Percentiles rank a stretch among this genome's conserved stretches.
Conservation (phyloP, 2,113 vertebrate species). For the Sialia sialis region DNA sequence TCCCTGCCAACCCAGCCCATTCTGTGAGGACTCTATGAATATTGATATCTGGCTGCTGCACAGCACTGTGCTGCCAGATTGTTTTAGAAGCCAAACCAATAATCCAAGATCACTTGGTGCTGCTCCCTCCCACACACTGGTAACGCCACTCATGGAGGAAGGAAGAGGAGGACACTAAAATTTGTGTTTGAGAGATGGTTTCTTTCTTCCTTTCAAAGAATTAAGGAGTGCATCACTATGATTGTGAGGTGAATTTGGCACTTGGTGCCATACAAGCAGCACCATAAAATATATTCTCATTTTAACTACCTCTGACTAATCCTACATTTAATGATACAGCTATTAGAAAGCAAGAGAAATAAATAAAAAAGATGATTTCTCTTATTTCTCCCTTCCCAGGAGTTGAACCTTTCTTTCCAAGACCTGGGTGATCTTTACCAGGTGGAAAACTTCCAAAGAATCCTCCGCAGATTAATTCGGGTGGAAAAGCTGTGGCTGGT, state of each 20-base stretch:
- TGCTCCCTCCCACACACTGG: neutral
- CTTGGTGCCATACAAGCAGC: neutral
- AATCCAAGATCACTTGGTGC: fast-evolving
- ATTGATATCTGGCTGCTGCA: neutral
- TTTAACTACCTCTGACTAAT: neutral
- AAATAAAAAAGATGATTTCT: neutral
- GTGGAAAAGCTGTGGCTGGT: slow-evolving; percentile 90
- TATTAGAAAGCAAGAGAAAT: neutral
- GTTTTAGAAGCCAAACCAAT: neutral
- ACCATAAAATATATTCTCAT: neutral
- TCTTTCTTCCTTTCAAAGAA: neutral
- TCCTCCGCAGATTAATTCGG: slow-evolving; percentile 86
- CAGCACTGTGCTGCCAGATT: neutral
- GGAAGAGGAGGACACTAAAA: neutral
- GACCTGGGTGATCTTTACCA: slow-evolving; percentile 89
- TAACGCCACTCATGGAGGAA: neutral
- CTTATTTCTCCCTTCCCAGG: slow-evolving; percentile 66
- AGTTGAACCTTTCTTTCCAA: slow-evolving; percentile 93
- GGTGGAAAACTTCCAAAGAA: slow-evolving; percentile 84
- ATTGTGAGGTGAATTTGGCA: neutral
- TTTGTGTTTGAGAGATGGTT: neutral
- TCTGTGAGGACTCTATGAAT: neutral
- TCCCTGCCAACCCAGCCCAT: neutral
- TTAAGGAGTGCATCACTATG: neutral
- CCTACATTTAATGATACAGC: neutral